Conservation (phyloP, 1,140 invertebrate species). For the Drosophila serrata region DNA sequence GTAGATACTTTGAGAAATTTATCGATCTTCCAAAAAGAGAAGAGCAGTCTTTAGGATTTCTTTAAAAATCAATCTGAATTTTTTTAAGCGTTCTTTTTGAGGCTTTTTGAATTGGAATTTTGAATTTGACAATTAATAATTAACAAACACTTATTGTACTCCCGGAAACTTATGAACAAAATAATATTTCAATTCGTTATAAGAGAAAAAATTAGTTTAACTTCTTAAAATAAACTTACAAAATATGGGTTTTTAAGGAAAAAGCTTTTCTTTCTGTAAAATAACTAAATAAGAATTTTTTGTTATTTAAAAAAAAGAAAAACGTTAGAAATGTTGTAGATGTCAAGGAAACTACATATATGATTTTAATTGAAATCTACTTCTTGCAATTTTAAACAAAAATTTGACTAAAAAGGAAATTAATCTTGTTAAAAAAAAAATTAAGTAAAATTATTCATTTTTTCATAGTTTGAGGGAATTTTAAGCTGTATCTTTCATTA, state of each 20-base stretch:
- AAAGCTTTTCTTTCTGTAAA: neutral
- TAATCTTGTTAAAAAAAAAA: neutral
- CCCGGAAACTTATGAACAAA: neutral
- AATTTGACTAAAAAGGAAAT: neutral
- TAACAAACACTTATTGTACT: neutral
- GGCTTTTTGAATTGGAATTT: neutral
- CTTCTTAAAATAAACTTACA: too few species aligned
- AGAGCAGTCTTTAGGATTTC: neutral
- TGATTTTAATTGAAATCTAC: too few species aligned
- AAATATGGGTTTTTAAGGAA: too few species aligned
- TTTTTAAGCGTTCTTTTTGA: neutral
- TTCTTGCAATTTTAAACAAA: neutral
- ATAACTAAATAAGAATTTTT: neutral
- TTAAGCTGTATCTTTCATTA: neutral
- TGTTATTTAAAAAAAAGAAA: neutral
- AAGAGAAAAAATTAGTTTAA: neutral
- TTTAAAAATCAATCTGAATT: neutral
- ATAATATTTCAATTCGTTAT: neutral
- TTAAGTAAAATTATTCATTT: neutral
- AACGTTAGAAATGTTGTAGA: too few species aligned
- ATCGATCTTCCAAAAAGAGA: neutral
- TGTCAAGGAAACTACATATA: too few species aligned
- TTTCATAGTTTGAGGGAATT: constrained; percentile 1
- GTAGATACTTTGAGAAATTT: neutral
- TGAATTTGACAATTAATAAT: neutral